Evolutionary conservation across 1,140 invertebrate species (phyloP).

Genomic region (Protaetia brevitarsis): DNA sequence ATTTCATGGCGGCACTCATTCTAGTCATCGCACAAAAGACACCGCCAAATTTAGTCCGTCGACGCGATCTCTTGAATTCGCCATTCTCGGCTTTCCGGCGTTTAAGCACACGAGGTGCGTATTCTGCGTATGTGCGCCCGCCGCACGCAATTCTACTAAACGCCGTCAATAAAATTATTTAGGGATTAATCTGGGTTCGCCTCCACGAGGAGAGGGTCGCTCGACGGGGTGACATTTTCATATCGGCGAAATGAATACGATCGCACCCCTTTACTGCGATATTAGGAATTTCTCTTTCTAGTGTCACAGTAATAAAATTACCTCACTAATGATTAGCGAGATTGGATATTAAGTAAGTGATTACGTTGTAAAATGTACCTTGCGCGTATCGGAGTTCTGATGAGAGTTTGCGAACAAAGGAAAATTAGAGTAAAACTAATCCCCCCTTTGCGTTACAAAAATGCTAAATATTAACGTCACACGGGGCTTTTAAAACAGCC

Average conservation of each 20-base stretch:
- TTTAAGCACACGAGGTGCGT: not conserved
- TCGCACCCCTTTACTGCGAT: not conserved
- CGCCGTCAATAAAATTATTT: conserved; percentile 16
- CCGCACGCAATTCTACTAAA: conserved; percentile 7
- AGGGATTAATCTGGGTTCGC: conserved; percentile 3
- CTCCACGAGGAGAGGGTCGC: not conserved
- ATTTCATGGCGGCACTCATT: conserved; percentile 12
- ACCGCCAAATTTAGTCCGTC: conserved; percentile 3
- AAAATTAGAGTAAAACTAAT: too few species aligned
- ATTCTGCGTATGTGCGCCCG: not conserved
- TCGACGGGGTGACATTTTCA: conserved; percentile 6
- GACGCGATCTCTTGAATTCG: not conserved
- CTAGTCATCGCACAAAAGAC: conserved; percentile 6
- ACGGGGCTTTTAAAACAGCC: too few species aligned
- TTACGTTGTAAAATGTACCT: not conserved
- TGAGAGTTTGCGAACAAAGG: too few species aligned
- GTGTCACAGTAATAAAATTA: conserved; percentile 6
- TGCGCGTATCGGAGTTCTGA: too few species aligned
- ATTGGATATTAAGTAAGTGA: conserved; percentile 4
- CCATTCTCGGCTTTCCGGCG: not conserved
- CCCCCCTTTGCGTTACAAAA: too few species aligned
- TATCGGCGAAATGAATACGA: not conserved
- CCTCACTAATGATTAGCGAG: conserved; percentile 10
- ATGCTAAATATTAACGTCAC: too few species aligned
- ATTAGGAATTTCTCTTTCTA: not conserved